phyloP scores from a whole-genome alignment of 2,113 vertebrate species.

The Serilophus lunatus region DNA sequence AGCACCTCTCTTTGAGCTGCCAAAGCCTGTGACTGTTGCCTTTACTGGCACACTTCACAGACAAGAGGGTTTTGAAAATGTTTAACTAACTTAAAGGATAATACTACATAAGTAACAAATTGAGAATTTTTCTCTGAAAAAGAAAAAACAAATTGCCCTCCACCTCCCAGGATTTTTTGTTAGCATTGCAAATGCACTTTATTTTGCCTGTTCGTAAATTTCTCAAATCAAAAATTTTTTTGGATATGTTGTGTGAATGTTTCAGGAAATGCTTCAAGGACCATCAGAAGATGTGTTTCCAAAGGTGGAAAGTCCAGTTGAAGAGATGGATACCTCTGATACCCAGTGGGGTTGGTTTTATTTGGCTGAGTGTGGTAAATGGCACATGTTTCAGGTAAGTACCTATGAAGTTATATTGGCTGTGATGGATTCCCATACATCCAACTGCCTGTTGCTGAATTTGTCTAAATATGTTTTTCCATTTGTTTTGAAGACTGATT shows the following conservation, averaged over 20 bases:
- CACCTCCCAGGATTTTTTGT: neutral
- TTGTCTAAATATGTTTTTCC: slow-evolving; percentile 56
- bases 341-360: slow-evolving; percentile 97
- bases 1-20: neutral
- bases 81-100: neutral
- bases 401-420: neutral
- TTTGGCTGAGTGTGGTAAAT: slow-evolving; percentile 93
- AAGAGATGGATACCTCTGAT: slow-evolving; percentile 94
- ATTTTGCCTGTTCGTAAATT: neutral
- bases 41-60: neutral
- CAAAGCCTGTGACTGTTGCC: neutral
- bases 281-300: slow-evolving; percentile 56
- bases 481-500: slow-evolving; percentile 81
- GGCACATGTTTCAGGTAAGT: slow-evolving; percentile 97
- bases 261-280: slow-evolving; percentile 73
- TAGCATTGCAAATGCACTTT: neutral
- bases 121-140: neutral
- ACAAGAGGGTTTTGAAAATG: neutral
- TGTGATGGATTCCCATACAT: neutral
- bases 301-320: slow-evolving; percentile 62
- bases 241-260: neutral
- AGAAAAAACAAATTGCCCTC: neutral
- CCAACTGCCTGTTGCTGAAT: neutral
- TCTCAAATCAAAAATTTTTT: neutral
- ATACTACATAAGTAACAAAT: neutral